phyloP scores from a whole-genome alignment of 2,113 vertebrate species.

The Eleginops maclovinus region DNA sequence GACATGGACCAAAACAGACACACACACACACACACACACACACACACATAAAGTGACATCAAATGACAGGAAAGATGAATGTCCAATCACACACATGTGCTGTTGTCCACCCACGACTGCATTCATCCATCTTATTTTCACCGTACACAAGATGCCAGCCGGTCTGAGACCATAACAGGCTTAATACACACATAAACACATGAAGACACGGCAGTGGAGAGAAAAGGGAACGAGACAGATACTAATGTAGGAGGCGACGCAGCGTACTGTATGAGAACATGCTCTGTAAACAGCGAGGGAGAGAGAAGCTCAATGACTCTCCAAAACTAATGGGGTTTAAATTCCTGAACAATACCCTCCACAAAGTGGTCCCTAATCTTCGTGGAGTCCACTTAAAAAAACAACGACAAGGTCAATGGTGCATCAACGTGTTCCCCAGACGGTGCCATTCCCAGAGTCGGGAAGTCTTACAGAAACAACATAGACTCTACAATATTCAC shows the following conservation, averaged over 20 bases:
- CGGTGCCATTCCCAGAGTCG: too few species aligned
- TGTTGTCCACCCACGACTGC: constrained; percentile 61
- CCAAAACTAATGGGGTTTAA: not conserved
- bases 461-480: too few species aligned
- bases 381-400: too few species aligned
- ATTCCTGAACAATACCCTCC: not conserved
- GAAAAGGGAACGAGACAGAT: not conserved
- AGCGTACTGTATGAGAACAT: not conserved
- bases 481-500: too few species aligned
- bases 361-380: too few species aligned
- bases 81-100: constrained; percentile 20
- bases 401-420: not conserved
- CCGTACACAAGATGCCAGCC: constrained; percentile 53
- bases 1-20: not conserved
- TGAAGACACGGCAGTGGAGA: not conserved
- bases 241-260: not conserved
- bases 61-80: constrained; percentile 57
- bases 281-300: not conserved
- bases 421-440: too few species aligned
- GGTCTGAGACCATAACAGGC: constrained; percentile 46
- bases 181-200: constrained; percentile 44
- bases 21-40: constrained; percentile 10
- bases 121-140: constrained; percentile 68
- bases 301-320: not conserved
- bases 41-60: constrained; percentile 10